Evolutionary conservation across 2,797 vertebrate species (phyloP), one percentile per base, ranked within the genome.

Genomic region (Zenarchopterus dispar): DNA sequence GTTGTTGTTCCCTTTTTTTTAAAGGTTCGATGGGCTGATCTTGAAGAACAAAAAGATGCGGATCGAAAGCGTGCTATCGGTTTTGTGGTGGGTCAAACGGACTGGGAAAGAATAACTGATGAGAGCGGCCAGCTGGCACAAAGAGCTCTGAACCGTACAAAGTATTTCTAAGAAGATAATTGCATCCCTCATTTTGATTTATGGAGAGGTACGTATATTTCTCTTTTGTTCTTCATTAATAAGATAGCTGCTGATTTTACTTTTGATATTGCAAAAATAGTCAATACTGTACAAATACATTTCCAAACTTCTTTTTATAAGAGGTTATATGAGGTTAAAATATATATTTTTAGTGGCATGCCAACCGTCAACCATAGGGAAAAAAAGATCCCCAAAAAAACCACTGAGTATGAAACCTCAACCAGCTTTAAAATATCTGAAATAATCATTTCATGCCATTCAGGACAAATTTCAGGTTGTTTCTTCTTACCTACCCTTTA

Each of bases 101-200:
- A 99, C 64, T 99, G 98, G 98, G 98, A 99, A 88, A 98, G 96
- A 91, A 99, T 99, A 90, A 99, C 98, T 18, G 97, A 99, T 67
- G 97, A 98, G 93, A 98, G 94, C n/a, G 98, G 98, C 62, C 94
- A 96, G 83, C 92, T 99, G 82, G 97, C 98, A 23, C 96, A 98
- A 88, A 95, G 92, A 94, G 98, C 98, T 87, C 96, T 99, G 73
- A 99, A 99, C 89, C 97, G 98, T 73, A 99, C 98, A 80, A 99
- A 99, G 89, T 99, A 99, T 92, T 99, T 99, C 89, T 99, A 94
- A 96, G 88, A 90, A 90, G 83, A 90, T 42, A 19, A 64, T 82
- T 36, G 75, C 55, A 13, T 44, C 31, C 28, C 13, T 51, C 59
- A 62, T 78, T 67, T 62, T 18, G 41, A 23, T 60, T 68, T 53